Base-by-base conservation (phyloP, 2,888 invertebrate genomes). In the Brachypalpus laphriformis region DNA sequence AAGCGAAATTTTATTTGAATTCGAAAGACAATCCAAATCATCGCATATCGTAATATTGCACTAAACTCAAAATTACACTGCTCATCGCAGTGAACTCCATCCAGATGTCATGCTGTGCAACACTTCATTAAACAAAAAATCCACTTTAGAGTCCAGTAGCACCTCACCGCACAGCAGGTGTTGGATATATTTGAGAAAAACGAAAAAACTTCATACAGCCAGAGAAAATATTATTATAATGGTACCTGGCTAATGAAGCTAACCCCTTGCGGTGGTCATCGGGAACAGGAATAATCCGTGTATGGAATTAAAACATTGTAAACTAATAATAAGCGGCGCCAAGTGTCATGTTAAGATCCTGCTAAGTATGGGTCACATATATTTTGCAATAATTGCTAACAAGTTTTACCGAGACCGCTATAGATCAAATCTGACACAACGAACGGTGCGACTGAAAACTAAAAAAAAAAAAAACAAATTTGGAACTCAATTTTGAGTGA, bases 161-260 rank as follows among this genome's bases (percentile, higher is more conserved):
- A 37, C 11, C 14, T 40, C 34, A 57, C 11, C 22, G 57, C 57
- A 57, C 57, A 57, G 57, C 57, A 20, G 37, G 57, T 57, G 34
- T 40, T 9, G 1, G 11, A 18, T 9, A n/a, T 16, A 18, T 6
- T 37, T 18, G 7, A 20, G 9, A 57, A 57, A 57, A 57, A 1
- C 1, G 22, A 3, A 47, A 47, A 47, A 14, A 20, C 4, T 14
- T 18, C 8, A 2, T 31, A 8, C 8, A 25, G 25, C n/a, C n/a
- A n/a, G n/a, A n/a, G n/a, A n/a, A n/a, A n/a, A n/a, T n/a, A n/a
- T n/a, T n/a, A n/a, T n/a, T n/a, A n/a, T n/a, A n/a, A n/a, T 31
- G 8, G 8, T 31, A 31, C 8, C 34, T 34, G 11, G 34, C 11
- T 34, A 34, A 34, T 34, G 34, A 34, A 31, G 9, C 11, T 11